Conservation (phyloP, 2,888 invertebrate species). For the Tortricodes alternella region DNA sequence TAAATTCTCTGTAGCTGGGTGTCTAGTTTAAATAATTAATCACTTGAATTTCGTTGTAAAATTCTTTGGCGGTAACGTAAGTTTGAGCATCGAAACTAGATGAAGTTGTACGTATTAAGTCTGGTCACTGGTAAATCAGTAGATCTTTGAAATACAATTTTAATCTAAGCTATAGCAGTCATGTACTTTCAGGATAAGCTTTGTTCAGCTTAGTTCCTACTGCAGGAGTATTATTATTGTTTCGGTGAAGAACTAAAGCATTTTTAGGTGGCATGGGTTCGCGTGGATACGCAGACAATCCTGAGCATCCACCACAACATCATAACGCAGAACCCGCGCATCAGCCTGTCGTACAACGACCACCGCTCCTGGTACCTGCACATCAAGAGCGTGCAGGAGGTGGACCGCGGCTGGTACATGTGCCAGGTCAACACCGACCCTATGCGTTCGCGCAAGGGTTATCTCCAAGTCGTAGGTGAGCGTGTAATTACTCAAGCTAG, state of each 20-base stretch:
- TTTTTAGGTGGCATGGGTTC: constrained; percentile 93
- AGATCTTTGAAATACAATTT: no score
- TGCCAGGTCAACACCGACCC: constrained; percentile 97
- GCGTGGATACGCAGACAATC: constrained; percentile 96
- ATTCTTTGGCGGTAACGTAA: neutral
- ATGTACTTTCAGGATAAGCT: no score
- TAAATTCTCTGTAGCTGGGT: constrained; percentile 22
- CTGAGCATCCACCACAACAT: constrained; percentile 95
- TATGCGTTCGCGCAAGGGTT: constrained; percentile 95
- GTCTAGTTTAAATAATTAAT: constrained; percentile 26
- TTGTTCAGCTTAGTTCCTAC: no score
- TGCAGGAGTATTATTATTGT: neutral
- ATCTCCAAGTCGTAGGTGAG: constrained; percentile 95
- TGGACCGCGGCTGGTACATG: constrained; percentile 95
- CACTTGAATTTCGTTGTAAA: constrained; percentile 8
- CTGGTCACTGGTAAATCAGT: no score
- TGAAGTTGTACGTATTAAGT: no score
- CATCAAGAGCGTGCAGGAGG: constrained; percentile 93
- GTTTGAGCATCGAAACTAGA: neutral
- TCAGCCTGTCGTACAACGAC: constrained; percentile 93
- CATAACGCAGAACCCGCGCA: constrained; percentile 94
- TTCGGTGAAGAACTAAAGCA: neutral
- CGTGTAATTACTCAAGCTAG: constrained; percentile 85
- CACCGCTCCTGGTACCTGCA: constrained; percentile 96
- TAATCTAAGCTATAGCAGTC: no score